Evolutionary conservation across 2,113 vertebrate genomes (phyloP), one percentile per base, ranked within the genome.

Genomic region (Monarcha castaneiventris): DNA sequence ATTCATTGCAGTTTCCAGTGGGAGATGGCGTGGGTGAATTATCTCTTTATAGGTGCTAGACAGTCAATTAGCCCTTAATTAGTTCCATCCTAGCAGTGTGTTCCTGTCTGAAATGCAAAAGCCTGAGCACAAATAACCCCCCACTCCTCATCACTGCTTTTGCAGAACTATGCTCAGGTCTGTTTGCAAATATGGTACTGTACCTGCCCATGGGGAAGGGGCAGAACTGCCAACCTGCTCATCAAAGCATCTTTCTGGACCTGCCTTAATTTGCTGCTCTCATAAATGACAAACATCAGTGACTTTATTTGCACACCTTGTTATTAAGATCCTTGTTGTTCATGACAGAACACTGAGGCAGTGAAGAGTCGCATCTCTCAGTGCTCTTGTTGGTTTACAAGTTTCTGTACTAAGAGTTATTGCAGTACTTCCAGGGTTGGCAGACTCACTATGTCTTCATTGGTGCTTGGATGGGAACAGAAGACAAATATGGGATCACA

Each of bases 11-110:
- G 66, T 67, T 93, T 69, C 48, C 62, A 64, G 37, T 49, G 63
- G 71, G 81, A 64, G n/a, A 56, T 39, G 55, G 59, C 3, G 10
- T 41, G 54, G 74, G 85, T 32, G 56, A 33, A 56, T 90, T 69
- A 30, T 35, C 61, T 87, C 59, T 66, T 74, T 69, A 87, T 41
- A 75, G 85, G 48, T 90, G 80, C 84, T 39, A 43, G 61, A 33
- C 46, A 78, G 59, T 92, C 77, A 85, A 68, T 89, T 93, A 95
- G 61, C 91, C 64, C 51, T 91, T 84, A 83, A 87, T 88, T 94
- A 95, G 63, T 74, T 83, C 56, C 13, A 51, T 74, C 84, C 79
- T 87, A 78, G 74, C 84, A 69, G 11, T n/a, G 11, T 35, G 33
- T 55, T 84, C 44, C 78, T 82, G 58, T 72, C 58, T 81, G 62